Conservation (phyloP, 2,888 invertebrate species). For the Limnephilus rhombicus region DNA sequence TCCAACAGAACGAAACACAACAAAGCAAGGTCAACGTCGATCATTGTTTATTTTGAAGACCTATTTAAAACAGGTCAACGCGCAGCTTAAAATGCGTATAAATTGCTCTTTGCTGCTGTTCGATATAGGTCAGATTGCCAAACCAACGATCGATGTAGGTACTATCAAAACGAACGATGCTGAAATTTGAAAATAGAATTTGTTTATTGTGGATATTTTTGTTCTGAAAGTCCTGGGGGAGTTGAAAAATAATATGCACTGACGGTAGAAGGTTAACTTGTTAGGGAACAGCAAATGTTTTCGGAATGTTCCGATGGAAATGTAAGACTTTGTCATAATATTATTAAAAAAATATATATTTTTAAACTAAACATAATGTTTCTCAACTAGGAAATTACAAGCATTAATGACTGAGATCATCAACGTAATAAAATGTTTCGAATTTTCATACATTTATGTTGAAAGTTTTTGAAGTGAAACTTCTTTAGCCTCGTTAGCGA, state of each 20-base stretch:
- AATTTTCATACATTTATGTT: no score
- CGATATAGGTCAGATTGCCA: conserved; percentile 30
- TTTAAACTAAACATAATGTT: no score
- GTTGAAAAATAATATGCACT: background rate
- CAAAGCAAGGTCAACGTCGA: conserved; percentile 23
- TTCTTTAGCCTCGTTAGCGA: no score
- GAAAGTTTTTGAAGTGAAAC: no score
- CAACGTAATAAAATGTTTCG: no score
- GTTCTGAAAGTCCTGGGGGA: background rate
- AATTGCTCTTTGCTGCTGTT: background rate
- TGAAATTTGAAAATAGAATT: background rate
- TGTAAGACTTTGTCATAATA: background rate
- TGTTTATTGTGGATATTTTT: background rate
- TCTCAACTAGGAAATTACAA: no score
- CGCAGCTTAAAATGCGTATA: background rate
- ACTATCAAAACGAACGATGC: background rate
- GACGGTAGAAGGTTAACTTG: background rate
- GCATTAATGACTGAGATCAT: no score
- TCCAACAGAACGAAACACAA: background rate
- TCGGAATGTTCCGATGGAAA: background rate
- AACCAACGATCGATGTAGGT: background rate
- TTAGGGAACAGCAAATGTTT: background rate
- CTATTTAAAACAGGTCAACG: conserved; percentile 22
- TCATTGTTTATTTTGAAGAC: conserved; percentile 26
- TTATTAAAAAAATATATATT: background rate